Conservation (phyloP, 2,888 invertebrate species). For the Agonopterix subpropinquella region DNA sequence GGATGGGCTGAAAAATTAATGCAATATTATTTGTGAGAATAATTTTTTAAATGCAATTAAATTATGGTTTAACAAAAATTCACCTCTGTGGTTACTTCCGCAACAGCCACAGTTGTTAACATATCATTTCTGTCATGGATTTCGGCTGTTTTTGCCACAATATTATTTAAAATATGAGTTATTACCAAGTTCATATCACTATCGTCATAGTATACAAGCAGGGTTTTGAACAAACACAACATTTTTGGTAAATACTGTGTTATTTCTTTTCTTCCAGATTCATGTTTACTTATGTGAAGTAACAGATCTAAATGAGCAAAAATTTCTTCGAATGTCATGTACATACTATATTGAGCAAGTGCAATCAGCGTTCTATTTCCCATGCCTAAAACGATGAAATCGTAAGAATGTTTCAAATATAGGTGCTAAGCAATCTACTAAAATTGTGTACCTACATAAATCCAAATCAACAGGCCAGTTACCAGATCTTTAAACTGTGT, state of each 20-base stretch:
- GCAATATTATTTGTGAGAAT: not conserved
- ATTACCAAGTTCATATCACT: constrained; percentile 54
- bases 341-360: constrained; percentile 36
- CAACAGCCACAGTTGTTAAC: constrained; percentile 22
- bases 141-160: constrained; percentile 32
- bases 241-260: constrained; percentile 31
- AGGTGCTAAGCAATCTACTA: not conserved
- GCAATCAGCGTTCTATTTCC: constrained; percentile 38
- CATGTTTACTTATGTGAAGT: constrained; percentile 32
- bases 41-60: not conserved
- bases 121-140: constrained; percentile 5
- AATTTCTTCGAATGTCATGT: constrained; percentile 53
- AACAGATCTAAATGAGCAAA: constrained; percentile 45
- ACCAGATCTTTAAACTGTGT: constrained; percentile 23
- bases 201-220: constrained; percentile 49
- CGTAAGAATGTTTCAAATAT: too few relatives aligned
- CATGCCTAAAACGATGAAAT: constrained; percentile 33
- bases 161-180: constrained; percentile 47
- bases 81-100: constrained; percentile 50
- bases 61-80: not conserved
- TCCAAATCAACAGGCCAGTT: not conserved
- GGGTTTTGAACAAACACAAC: constrained; percentile 36
- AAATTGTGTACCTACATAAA: not conserved
- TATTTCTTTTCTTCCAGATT: constrained; percentile 37
- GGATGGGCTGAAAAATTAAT: constrained; percentile 33